Evolutionary conservation across 2,797 vertebrate genomes (phyloP).

Genomic region (Dicrostonyx torquatus): DNA sequence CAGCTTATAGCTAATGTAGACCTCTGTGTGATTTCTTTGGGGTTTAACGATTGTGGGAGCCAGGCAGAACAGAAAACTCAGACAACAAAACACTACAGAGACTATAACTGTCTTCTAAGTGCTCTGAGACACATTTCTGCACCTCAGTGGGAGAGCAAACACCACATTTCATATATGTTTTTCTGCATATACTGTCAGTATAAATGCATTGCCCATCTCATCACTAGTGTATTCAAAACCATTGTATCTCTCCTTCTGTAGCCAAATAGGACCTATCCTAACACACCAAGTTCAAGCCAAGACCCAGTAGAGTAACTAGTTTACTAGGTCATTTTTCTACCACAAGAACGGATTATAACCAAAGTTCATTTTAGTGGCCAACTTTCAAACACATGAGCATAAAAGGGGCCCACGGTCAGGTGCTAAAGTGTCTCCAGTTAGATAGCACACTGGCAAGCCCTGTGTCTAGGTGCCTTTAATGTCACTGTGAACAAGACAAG

Average conservation of each 20-base stretch:
- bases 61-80: too few species aligned
- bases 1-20: too few species aligned
- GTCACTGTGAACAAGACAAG: not conserved
- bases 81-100: not conserved
- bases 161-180: not conserved
- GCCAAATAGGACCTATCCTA: not conserved
- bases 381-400: not conserved
- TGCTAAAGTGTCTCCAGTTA: not conserved
- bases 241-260: not conserved
- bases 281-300: not conserved
- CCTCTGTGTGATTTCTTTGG: too few species aligned
- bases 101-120: not conserved
- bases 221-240: not conserved
- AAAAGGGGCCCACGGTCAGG: not conserved
- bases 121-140: not conserved
- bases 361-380: not conserved
- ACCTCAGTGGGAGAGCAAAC: not conserved
- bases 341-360: not conserved
- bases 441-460: not conserved
- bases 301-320: not conserved
- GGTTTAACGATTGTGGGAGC: too few species aligned
- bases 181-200: not conserved
- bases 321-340: not conserved
- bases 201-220: not conserved
- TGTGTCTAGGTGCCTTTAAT: not conserved